phyloP scores from a whole-genome alignment of 2,888 invertebrate species.

The Dryobota labecula region DNA sequence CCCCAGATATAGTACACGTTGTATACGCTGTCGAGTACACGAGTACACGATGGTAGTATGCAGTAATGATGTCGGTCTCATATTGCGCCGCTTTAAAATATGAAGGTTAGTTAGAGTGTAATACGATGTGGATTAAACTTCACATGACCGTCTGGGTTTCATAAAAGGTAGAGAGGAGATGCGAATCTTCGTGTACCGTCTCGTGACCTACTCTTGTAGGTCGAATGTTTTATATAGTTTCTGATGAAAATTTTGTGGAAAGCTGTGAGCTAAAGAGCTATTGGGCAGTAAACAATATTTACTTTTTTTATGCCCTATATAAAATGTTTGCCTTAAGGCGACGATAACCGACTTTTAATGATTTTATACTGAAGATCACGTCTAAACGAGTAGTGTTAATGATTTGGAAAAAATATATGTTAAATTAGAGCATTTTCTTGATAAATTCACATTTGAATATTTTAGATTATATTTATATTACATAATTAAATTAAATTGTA shows the following conservation, averaged over 20 bases:
- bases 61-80: conserved; percentile 53
- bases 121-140: conserved; percentile 46
- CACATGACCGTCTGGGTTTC: conserved; percentile 19
- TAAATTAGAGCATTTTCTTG: no score
- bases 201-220: neutral
- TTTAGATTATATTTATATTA: no score
- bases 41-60: conserved; percentile 25
- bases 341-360: no score
- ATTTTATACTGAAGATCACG: no score
- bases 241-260: neutral
- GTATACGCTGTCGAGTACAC: conserved; percentile 34
- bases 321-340: no score
- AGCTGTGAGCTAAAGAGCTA: neutral
- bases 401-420: no score
- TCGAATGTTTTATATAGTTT: conserved; percentile 16
- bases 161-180: conserved; percentile 22
- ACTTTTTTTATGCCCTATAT: neutral
- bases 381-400: no score
- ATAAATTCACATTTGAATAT: no score
- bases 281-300: neutral
- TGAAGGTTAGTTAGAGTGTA: conserved; percentile 41
- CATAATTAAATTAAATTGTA: no score
- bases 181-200: conserved; percentile 4
- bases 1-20: neutral
- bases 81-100: conserved; percentile 39